phyloP scores from a whole-genome alignment of 53 echinoderm and acorn worm genomes.

The Hippasteria phrygiana region DNA sequence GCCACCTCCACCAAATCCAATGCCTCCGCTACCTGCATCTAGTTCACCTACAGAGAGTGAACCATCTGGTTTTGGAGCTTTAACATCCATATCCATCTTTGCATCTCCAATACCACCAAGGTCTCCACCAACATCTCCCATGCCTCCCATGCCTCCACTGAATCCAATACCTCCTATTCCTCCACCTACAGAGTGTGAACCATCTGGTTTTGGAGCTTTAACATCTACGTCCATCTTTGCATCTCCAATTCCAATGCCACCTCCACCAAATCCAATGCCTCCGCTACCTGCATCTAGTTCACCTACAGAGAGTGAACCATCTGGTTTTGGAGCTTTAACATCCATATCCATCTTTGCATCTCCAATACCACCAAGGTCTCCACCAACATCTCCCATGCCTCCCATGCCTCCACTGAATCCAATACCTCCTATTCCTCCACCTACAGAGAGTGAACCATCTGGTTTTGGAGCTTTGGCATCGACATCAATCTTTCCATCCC shows the following conservation, averaged over 20 bases:
- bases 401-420: constrained; percentile 66
- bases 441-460: constrained; percentile 19
- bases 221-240: constrained; percentile 45
- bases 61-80: constrained; percentile 34
- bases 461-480: constrained; percentile 47
- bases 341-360: constrained; percentile 59
- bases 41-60: not conserved
- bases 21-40: not conserved
- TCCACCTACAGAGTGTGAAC: constrained; percentile 12
- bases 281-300: not conserved
- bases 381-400: constrained; percentile 52
- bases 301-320: constrained; percentile 4
- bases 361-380: constrained; percentile 61
- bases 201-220: constrained; percentile 9
- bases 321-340: constrained; percentile 41
- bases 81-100: constrained; percentile 20
- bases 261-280: constrained; percentile 51
- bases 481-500: too few species aligned
- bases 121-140: constrained; percentile 35
- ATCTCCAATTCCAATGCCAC: constrained; percentile 60
- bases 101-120: constrained; percentile 49
- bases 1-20: constrained; percentile 45
- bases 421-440: constrained; percentile 12
- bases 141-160: constrained; percentile 1
- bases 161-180: not conserved